Conservation (phyloP, 2,113 vertebrate species). For the Rhinogobius similis region DNA sequence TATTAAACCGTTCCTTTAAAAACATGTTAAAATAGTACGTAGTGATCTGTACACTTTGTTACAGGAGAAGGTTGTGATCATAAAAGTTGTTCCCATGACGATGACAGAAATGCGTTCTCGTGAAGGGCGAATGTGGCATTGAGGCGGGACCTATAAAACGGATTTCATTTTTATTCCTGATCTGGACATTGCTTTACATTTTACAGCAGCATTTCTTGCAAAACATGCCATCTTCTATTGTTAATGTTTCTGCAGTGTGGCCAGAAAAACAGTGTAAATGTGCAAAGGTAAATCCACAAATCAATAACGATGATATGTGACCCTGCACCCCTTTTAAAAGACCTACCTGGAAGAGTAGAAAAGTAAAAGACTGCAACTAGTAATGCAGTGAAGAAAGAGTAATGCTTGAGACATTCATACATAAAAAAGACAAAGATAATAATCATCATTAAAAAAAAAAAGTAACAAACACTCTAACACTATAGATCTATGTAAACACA, state of each 20-base stretch:
- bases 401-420: not conserved
- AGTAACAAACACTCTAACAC: too few species aligned
- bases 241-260: slow-evolving; percentile 13
- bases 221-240: slow-evolving; percentile 23
- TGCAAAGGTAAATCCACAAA: slow-evolving; percentile 23
- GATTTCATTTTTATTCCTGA: slow-evolving; percentile 19
- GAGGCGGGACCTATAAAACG: slow-evolving; percentile 26
- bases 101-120: slow-evolving; percentile 68
- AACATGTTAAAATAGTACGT: not conserved
- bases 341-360: not conserved
- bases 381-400: not conserved
- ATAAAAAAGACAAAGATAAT: too few species aligned
- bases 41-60: slow-evolving; percentile 57
- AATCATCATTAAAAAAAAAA: too few species aligned
- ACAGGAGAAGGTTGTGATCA: slow-evolving; percentile 58
- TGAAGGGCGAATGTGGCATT: slow-evolving; percentile 53
- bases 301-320: slow-evolving; percentile 37
- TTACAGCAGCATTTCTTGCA: slow-evolving; percentile 15
- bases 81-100: slow-evolving; percentile 58
- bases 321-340: slow-evolving; percentile 6
- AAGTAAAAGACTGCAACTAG: not conserved
- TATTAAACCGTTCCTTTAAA: not conserved
- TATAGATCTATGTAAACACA: too few species aligned
- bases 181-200: slow-evolving; percentile 18
- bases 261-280: not conserved